Percentiles rank a stretch among this genome's conserved stretches.
phyloP scores from a whole-genome alignment of 2,113 vertebrate species.

The Isurus oxyrinchus region DNA sequence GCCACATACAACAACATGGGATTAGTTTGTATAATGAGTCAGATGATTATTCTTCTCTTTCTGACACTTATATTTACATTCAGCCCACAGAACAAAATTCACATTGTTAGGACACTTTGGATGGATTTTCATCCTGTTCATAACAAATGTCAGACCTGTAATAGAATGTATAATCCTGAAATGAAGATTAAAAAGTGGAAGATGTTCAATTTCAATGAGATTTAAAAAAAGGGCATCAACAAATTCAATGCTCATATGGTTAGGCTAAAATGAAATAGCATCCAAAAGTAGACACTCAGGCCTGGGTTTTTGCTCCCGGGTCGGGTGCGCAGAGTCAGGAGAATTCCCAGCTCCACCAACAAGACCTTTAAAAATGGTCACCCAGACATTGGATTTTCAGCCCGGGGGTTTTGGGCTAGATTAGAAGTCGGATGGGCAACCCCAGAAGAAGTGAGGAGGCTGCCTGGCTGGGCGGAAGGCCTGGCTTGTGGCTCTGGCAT shows the following conservation, averaged over 20 bases:
- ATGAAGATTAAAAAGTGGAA: not conserved
- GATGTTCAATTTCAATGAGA: not conserved
- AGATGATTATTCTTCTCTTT: not conserved
- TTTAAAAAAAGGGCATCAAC: not conserved
- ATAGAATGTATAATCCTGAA: not conserved
- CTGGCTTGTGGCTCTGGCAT: too few species aligned
- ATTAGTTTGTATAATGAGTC: not conserved
- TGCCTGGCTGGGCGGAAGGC: too few species aligned
- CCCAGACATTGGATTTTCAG: too few species aligned
- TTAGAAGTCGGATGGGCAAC: too few species aligned
- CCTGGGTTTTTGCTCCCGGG: too few species aligned
- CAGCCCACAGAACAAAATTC: not conserved
- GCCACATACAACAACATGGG: too few species aligned
- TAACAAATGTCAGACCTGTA: not conserved
- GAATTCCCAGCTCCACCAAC: too few species aligned
- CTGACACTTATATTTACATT: not conserved
- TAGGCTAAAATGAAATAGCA: not conserved
- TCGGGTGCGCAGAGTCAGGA: too few species aligned
- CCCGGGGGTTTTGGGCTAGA: too few species aligned
- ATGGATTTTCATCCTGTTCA: not conserved
- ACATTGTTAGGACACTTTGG: not conserved
- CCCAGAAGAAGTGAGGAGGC: too few species aligned
- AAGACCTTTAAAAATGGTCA: too few species aligned
- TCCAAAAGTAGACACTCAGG: not conserved
- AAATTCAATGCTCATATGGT: too few species aligned